Evolutionary conservation across 2,113 vertebrate genomes (phyloP), one percentile per base, ranked within the genome.

Genomic region (Pelmatolapia mariae): DNA sequence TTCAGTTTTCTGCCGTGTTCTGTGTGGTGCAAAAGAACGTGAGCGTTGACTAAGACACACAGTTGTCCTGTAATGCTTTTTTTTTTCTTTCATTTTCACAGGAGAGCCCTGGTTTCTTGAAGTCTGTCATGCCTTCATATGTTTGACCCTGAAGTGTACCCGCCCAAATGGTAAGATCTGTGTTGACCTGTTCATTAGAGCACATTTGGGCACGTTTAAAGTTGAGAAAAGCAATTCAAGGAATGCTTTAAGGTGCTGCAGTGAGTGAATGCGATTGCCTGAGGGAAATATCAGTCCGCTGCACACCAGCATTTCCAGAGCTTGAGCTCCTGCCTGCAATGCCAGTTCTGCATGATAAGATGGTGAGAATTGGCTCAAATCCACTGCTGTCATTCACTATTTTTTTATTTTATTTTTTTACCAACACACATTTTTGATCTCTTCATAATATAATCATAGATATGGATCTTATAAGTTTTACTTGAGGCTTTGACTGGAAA

Each of bases 161-260:
- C 11, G 13, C 71, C 82, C 84, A 80, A 85, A 91, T 85, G 93
- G 96, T 96, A 95, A 95, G 95, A 86, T 92, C 84, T 88, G 61
- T 80, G 80, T 93, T 93, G 88, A 93, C 91, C 92, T 93, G 91
- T 92, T 95, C 83, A 88, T 93, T 94, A 87, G 92, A 93, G 87
- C 92, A 87, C 91, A 90, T 94, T 94, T 92, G 87, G 87, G 81
- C 86, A 87, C 10, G 88, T 94, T 93, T 90, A 89, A 93, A 94
- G 91, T 94, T 84, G 87, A 87, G 86, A 82, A 61, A 59, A 95
- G 86, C 79, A 93, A 95, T 93, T 87, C 85, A 76, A 90, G 94
- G 92, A 94, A 94, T 96, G 93, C 78, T 92, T 91, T 86, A 85
- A 92, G 93, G 93, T 91, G 91, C 91, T 90, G 79, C 80, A 83